Base-by-base conservation (phyloP, 2,797 vertebrate genomes). In the Perodicticus potto region DNA sequence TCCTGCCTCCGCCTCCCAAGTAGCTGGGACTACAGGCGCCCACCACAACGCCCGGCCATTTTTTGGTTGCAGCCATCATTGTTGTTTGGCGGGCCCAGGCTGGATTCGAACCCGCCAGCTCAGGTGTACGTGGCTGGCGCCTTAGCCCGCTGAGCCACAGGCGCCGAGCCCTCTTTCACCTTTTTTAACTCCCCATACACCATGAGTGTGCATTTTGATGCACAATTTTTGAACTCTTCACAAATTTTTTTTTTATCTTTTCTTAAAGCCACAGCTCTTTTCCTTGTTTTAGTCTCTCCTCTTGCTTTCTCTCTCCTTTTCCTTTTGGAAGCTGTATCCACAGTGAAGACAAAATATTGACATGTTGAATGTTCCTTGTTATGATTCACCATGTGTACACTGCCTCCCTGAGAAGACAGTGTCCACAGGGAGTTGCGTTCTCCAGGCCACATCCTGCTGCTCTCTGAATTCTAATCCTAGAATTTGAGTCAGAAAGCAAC, bases 371-470 rank as follows among this genome's bases (percentile, higher is more conserved):
- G 5, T 72, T 70, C 37, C 72, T 73, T 37, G 10, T 23, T 43
- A 20, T 17, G 88, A 32, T 23, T 55, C 40, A 63, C 9, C 67
- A 10, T 6, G 1, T 8, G 65, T 7, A 23, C 0, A 6, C 34
- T 37, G 29, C 59, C 65, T 83, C 29, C 27, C 53, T 63, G 45
- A 76, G 73, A 90, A 78, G 49, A 40, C 43, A 43, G 22, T 10
- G 14, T 29, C 16, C 1, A 2, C 3, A 0, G 37, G 32, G 14
- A n/a, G n/a, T 34, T 23, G 1, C 29, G 11, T 19, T 29, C 45
- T 86, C 5, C 0, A 5, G 8, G 34, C 2, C 2, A n/a, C 65
- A 73, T 55, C 34, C 59, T 13, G 23, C n/a, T 45, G 63, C 72
- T 59, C 49, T 87, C 59, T 65, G 8, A 53, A 17, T 17, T 16